Percentiles rank a stretch among this genome's conserved stretches.
Conservation (phyloP, 2,113 vertebrate species). For the Boulengeromyrus knoepffleri region DNA sequence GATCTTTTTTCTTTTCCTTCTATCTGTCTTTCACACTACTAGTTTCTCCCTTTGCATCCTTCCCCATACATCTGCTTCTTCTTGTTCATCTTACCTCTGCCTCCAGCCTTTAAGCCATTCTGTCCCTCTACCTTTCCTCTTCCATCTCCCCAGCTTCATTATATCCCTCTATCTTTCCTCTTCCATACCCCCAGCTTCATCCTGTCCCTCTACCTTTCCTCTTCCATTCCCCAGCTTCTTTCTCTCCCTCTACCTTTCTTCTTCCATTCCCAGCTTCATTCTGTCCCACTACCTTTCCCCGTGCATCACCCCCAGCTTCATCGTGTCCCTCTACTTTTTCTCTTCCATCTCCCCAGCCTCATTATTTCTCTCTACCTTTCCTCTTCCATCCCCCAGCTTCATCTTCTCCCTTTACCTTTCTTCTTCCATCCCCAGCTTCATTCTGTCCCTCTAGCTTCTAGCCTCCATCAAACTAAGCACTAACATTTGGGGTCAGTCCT, state of each 20-base stretch:
- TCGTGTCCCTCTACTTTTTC: neutral
- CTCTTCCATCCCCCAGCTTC: too few relatives aligned
- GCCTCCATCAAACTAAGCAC: neutral
- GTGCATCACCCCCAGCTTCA: too few relatives aligned
- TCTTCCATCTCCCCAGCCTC: neutral
- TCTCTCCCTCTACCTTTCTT: neutral
- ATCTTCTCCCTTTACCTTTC: neutral
- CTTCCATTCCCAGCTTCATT: neutral
- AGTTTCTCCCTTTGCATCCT: neutral
- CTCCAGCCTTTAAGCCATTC: neutral
- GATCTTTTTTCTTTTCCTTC: too few relatives aligned
- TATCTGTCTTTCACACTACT: neutral
- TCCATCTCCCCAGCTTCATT: neutral
- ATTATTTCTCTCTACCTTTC: neutral
- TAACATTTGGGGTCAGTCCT: neutral
- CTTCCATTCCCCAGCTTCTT: too few relatives aligned
- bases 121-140: neutral
- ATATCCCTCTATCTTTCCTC: neutral
- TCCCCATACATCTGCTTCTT: neutral
- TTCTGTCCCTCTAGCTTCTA: neutral
- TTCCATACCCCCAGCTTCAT: neutral
- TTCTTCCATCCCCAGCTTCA: neutral
- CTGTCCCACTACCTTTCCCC: neutral
- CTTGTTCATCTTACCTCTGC: neutral
- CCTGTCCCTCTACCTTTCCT: neutral